These are phyloP conservation scores for Drosophila dives DNA, from an alignment of 2,888 invertebrate species.

Conservation along the genomic window DNA sequence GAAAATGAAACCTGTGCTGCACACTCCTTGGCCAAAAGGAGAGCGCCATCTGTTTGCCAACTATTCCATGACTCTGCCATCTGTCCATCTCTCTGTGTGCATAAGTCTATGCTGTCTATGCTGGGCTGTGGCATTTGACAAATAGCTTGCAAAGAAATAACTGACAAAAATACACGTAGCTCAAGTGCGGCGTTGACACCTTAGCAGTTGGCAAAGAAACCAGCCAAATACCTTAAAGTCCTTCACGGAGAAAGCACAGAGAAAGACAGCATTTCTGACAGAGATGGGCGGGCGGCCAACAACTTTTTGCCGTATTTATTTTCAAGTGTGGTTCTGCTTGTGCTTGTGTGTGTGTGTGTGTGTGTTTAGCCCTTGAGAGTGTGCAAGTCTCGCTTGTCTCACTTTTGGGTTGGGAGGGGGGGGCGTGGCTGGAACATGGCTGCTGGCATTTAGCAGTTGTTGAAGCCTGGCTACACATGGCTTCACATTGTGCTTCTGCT, in stretches of 20 bases:
- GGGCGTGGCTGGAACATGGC: slow-evolving; percentile 43
- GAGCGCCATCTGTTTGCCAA: slow-evolving; percentile 44
- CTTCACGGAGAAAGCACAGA: slow-evolving; percentile 2
- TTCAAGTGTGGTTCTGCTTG: slow-evolving; percentile 21
- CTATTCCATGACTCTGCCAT: slow-evolving; percentile 3
- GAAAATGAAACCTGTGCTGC: slow-evolving; percentile 68
- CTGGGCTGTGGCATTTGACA: slow-evolving; percentile 56
- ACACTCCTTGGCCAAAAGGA: slow-evolving; percentile 53
- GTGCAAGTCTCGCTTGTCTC: slow-evolving; percentile 21
- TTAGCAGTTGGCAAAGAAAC: slow-evolving; percentile 62
- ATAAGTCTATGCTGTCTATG: slow-evolving; percentile 18
- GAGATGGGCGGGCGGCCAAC: slow-evolving; percentile 19
- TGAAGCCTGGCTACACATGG: slow-evolving; percentile 58
- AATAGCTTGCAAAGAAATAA: slow-evolving; percentile 61
- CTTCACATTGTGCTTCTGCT: slow-evolving; percentile 40
- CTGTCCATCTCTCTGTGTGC: slow-evolving; percentile 7
- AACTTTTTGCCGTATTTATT: slow-evolving; percentile 34
- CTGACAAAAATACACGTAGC: slow-evolving; percentile 60
- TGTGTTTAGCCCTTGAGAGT: slow-evolving; percentile 24
- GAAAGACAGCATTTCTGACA: slow-evolving; percentile 7
- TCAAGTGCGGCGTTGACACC: slow-evolving; percentile 65
- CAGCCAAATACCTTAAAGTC: slow-evolving; percentile 58
- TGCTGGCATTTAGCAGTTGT: slow-evolving; percentile 53
- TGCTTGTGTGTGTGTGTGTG: slow-evolving; percentile 31
- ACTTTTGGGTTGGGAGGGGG: not conserved